phyloP scores from a whole-genome alignment of 2,113 vertebrate genomes.

The Prunella fulvescens region DNA sequence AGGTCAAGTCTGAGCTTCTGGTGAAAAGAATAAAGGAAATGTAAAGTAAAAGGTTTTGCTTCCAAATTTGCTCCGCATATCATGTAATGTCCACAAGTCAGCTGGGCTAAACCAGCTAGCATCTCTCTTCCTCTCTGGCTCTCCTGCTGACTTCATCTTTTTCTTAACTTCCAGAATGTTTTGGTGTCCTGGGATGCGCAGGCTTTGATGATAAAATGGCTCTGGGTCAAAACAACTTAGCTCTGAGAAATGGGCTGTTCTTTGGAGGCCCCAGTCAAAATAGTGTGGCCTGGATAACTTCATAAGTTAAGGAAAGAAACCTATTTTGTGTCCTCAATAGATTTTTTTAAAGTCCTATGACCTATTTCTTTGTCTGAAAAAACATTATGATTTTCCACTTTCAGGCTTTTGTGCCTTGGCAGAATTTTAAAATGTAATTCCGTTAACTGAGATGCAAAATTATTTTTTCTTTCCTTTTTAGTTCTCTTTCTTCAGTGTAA shows the following conservation, averaged over 20 bases:
- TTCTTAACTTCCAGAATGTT: background rate
- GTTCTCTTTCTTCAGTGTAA: background rate
- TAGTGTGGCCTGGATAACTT: background rate
- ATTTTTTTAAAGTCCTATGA: background rate
- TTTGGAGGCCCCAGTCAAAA: background rate
- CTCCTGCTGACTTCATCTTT: background rate
- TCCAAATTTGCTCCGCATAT: accelerated
- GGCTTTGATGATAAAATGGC: background rate
- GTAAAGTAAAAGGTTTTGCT: background rate
- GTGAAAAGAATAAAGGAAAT: background rate
- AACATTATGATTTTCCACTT: background rate
- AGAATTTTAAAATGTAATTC: background rate
- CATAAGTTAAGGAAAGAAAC: background rate
- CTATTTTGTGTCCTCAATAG: background rate
- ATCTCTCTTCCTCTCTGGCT: background rate
- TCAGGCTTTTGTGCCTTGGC: background rate
- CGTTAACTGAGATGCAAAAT: background rate
- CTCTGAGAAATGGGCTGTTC: background rate
- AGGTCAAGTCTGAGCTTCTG: background rate
- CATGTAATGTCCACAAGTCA: background rate
- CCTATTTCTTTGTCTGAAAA: conserved; percentile 27
- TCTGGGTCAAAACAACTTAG: background rate
- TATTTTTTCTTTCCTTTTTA: background rate
- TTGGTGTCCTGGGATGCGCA: background rate
- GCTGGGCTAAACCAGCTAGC: background rate